Base-by-base conservation (phyloP, 30 jellyfish, hydroid and myxozoan genomes). In the Chrysaora quinquecirrha region DNA sequence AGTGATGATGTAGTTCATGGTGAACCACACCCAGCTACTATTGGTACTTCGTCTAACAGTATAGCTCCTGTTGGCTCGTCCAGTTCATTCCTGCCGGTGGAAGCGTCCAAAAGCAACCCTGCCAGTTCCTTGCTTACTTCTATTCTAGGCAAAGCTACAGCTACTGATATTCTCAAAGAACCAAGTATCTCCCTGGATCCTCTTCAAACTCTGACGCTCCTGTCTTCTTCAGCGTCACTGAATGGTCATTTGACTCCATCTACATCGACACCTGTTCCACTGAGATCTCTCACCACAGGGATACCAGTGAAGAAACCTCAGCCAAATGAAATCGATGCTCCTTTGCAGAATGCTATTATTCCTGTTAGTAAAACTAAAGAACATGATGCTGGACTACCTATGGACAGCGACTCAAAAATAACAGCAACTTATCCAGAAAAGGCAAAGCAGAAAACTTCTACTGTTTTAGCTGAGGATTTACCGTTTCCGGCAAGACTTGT, bases 321-420 rank as follows among this genome's bases (percentile, higher is more conserved):
- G 61, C 66, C 23, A 21, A 74, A 66, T 60, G 92, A 82, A 48
- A 82, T 82, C 21, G 92, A 82, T 54, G 92, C 92, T 14, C 92
- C 92, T 12, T 82, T 68, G 31, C 92, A 82, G 38, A 71, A 82
- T 82, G 64, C 56, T 6, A 82, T 82, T 30, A 78, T 82, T 70
- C 92, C 92, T 1, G 78, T 82, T 12, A 70, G 79, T 11, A 60
- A 35, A 31, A 82, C 43, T 27, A 67, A 48, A 19, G 85, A 70
- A 31, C 38, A 31, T 0, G 14, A 67, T 21, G 28, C 73, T 16
- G 92, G 48, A 32, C 46, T 58, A 18, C 63, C 85, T 14, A 85
- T 82, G 32, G n/a, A n/a, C n/a, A n/a, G n/a, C n/a, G 85, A 70
- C 27, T 73, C 76, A 11, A 79, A 68, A 21, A 35, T 69, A 24